Percentiles rank a stretch among this genome's conserved stretches.
phyloP scores from a whole-genome alignment of 2,797 vertebrate species.

The Poecilia velifera region DNA sequence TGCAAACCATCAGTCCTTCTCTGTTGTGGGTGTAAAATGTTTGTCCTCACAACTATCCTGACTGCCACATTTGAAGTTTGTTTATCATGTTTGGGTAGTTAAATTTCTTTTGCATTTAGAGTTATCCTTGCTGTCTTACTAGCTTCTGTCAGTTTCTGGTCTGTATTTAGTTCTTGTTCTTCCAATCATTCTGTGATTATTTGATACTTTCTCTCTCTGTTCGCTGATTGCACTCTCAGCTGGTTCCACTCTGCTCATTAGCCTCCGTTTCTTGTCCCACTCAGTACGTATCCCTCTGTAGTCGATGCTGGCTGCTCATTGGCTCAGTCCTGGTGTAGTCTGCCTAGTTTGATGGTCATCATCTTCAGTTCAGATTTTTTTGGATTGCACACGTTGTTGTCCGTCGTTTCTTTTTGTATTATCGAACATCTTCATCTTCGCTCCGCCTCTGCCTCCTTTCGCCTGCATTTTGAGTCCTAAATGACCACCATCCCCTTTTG shows the following conservation, averaged over 20 bases:
- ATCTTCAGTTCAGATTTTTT: not conserved
- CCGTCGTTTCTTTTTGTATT: not conserved
- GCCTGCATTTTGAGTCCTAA: not conserved
- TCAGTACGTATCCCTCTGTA: not conserved
- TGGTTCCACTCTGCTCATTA: conserved; percentile 4
- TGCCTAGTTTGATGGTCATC: not conserved
- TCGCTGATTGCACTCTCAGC: not conserved
- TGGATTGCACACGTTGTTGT: not conserved
- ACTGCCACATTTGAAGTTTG: not conserved
- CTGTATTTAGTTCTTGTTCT: not conserved
- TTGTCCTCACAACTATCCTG: no score
- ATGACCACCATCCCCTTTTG: not conserved
- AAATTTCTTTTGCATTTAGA: not conserved
- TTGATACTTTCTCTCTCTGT: not conserved
- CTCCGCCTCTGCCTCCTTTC: not conserved
- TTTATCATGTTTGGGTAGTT: not conserved
- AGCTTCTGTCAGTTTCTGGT: not conserved
- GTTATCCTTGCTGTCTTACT: not conserved
- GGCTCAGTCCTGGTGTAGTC: not conserved
- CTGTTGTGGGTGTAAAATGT: no score
- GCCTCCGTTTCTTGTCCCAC: not conserved
- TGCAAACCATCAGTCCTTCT: not conserved
- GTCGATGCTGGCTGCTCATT: not conserved
- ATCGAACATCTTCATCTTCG: not conserved
- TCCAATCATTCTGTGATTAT: not conserved